Evolutionary conservation across 2,113 vertebrate genomes (phyloP).

Genomic region (Benitochromis conjunctus): DNA sequence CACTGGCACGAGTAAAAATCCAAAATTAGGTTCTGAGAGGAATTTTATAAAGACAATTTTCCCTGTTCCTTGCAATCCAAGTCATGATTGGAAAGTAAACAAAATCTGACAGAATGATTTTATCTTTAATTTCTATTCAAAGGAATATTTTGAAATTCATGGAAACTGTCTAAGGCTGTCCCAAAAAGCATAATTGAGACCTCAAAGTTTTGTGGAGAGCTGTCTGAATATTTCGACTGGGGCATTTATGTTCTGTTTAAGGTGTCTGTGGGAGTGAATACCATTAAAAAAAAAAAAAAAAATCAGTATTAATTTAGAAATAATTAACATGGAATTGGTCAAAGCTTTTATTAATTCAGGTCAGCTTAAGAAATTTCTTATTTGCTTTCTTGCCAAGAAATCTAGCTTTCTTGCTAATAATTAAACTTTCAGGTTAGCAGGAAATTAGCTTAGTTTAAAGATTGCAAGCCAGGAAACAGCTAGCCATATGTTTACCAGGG

Average conservation of each 20-base stretch:
- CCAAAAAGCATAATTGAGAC: not conserved
- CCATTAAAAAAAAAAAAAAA: not conserved
- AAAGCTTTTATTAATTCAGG: not conserved
- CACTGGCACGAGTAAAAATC: not conserved
- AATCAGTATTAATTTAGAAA: not conserved
- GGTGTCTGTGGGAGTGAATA: not conserved
- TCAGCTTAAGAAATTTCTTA: not conserved
- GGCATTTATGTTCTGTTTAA: not conserved
- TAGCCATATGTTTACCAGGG: not conserved
- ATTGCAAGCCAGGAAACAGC: not conserved
- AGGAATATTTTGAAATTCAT: not conserved
- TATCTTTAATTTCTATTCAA: not conserved
- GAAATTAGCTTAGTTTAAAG: not conserved
- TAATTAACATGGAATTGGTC: not conserved
- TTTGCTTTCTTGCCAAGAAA: not conserved
- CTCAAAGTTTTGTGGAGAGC: not conserved
- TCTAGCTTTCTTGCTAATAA: not conserved
- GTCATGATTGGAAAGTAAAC: not conserved
- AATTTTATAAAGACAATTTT: not conserved
- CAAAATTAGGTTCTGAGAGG: not conserved
- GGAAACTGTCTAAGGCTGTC: not conserved
- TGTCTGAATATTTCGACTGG: not conserved
- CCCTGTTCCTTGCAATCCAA: not conserved
- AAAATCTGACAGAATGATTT: not conserved
- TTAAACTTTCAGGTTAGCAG: not conserved